phyloP scores from a whole-genome alignment of 2,113 vertebrate genomes.

The Hystrix cristata region DNA sequence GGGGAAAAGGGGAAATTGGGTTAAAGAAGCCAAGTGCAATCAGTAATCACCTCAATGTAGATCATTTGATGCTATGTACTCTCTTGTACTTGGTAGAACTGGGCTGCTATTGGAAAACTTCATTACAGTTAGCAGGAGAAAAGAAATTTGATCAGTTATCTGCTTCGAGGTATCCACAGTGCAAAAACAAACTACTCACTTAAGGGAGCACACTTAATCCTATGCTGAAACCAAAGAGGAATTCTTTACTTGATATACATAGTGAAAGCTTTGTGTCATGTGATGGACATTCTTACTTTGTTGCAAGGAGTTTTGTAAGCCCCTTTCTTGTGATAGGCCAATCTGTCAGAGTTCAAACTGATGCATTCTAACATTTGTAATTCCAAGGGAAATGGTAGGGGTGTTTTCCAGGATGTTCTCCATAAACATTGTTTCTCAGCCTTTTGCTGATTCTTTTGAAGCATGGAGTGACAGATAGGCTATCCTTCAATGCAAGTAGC shows the following conservation, averaged over 20 bases:
- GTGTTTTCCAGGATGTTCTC: neutral
- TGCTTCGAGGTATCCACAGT: neutral
- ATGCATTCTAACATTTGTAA: neutral
- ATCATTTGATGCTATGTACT: neutral
- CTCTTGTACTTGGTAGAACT: neutral
- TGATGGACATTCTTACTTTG: neutral
- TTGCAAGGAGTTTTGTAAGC: neutral
- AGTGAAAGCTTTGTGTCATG: neutral
- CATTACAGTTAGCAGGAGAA: neutral
- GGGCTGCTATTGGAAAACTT: neutral
- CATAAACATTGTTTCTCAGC: constrained; percentile 15
- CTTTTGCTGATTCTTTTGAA: neutral
- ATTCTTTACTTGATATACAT: neutral
- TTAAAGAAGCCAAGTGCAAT: neutral
- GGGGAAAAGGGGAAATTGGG: neutral
- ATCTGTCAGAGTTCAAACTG: neutral
- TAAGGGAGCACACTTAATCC: neutral
- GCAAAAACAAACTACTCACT: neutral
- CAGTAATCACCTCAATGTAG: neutral
- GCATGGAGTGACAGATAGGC: neutral
- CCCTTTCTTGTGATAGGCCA: neutral
- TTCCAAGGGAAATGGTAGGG: neutral
- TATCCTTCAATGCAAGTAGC: neutral
- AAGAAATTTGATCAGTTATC: neutral
- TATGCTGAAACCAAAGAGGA: neutral